Base-by-base conservation (phyloP, 2,113 vertebrate species). In the Pogona vitticeps region DNA sequence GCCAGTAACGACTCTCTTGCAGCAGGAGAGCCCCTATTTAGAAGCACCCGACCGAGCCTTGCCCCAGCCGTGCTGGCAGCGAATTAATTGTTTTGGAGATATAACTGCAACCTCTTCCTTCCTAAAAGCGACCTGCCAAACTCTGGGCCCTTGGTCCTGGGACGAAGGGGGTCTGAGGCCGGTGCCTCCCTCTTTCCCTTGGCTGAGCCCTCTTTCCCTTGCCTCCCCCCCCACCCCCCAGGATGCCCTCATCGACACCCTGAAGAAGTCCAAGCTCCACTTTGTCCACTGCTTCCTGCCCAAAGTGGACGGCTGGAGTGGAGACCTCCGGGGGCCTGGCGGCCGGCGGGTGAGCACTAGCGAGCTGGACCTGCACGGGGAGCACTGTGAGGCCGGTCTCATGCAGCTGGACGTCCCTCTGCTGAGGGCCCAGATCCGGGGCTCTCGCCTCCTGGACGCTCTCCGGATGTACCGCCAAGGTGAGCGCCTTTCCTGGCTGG, bases 391-490 rank as follows among this genome's bases (percentile, higher is more conserved):
- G 84, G 95, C 98, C 0, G 98, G 98, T 76, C 97, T 99, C 1
- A 98, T 99, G 97, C 98, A 98, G 88, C 94, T 99, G 82, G 98
- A 99, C 0, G 97, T 99, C 79, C 96, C 97, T 67, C 96, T 99
- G 52, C 97, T 99, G 68, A 97, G 98, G 0, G 98, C 98, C 28
- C 99, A 99, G 95, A 97, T 99, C 75, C 95, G 98, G 0, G 99
- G 98, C 58, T 98, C 98, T 90, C 98, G 97, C 88, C 96, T 99
- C 87, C 96, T 99, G 0, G 98, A 99, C 0, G 98, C 98, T 26
- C 95, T 99, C 70, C 97, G 98, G 92, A 98, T 99, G 96, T 98
- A 99, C 95, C 98, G 99, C 76, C 99, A 99, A 98, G 98, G 98
- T 98, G 86, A 93, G 95, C 59, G 28, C 23, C 6, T 26, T 21